These are phyloP conservation scores for Lanius ludovicianus DNA, from an alignment of 2,113 vertebrate species.

Conservation along the genomic window DNA sequence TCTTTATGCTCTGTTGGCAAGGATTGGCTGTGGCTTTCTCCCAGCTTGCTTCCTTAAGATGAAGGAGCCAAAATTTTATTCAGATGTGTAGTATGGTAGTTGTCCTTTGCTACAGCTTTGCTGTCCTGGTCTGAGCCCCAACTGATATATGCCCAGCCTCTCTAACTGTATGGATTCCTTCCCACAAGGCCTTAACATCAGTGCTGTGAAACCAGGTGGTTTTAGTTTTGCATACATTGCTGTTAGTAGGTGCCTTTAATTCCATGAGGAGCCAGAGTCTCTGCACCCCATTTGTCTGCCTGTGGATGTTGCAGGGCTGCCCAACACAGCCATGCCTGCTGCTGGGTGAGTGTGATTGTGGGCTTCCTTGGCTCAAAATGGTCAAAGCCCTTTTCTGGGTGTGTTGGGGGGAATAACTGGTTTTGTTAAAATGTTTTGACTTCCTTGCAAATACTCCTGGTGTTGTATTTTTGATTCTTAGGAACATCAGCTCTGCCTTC, in stretches of 20 bases:
- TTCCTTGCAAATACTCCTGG: not conserved
- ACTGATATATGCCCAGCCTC: not conserved
- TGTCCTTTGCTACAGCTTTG: not conserved
- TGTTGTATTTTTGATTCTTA: not conserved
- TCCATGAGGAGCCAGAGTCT: not conserved
- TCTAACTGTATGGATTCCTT: not conserved
- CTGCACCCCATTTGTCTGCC: not conserved
- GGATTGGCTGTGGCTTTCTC: not conserved
- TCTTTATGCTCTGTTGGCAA: not conserved
- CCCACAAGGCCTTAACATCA: not conserved
- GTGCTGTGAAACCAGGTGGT: fast-evolving
- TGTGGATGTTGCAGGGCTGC: not conserved
- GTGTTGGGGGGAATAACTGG: not conserved
- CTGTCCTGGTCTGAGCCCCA: not conserved
- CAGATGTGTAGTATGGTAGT: no score
- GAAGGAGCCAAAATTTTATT: not conserved
- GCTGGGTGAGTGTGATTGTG: not conserved
- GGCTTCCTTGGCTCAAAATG: not conserved
- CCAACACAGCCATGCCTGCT: not conserved
- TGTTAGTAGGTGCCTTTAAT: not conserved
- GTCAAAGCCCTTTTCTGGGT: fast-evolving
- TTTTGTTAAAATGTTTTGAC: not conserved
- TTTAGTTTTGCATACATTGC: not conserved
- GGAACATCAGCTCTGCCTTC: not conserved
- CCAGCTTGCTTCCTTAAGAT: not conserved